phyloP scores from a whole-genome alignment of 2,113 vertebrate genomes.

The Neodontobutis hainanensis region DNA sequence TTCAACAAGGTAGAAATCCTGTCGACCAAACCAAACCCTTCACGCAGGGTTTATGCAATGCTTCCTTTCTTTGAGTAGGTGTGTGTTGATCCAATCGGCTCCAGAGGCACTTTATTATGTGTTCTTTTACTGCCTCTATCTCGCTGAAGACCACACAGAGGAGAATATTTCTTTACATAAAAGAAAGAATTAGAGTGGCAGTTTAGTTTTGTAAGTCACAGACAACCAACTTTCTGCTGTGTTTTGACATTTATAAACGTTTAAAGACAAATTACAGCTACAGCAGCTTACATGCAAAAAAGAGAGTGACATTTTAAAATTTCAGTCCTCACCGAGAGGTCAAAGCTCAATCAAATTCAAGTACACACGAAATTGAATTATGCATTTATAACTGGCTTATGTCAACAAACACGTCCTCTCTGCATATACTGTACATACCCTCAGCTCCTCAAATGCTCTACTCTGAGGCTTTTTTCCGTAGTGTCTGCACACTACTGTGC shows the following conservation, averaged over 20 bases:
- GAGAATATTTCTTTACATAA: too few species aligned
- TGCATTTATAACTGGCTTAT: constrained; percentile 21
- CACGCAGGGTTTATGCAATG: too few species aligned
- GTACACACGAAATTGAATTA: not conserved
- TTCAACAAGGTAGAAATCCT: too few species aligned
- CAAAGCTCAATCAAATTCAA: constrained; percentile 7
- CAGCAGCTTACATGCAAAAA: not conserved
- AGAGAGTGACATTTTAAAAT: not conserved
- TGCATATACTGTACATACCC: constrained; percentile 21
- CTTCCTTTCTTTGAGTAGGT: too few species aligned
- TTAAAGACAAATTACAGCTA: not conserved
- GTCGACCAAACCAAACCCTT: too few species aligned
- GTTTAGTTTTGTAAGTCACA: not conserved
- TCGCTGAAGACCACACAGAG: too few species aligned
- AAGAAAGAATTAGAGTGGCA: too few species aligned
- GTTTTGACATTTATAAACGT: not conserved
- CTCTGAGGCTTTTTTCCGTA: constrained; percentile 26
- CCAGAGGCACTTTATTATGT: too few species aligned
- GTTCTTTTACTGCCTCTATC: too few species aligned
- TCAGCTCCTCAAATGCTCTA: constrained; percentile 40
- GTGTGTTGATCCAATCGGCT: too few species aligned
- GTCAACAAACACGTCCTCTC: constrained; percentile 41
- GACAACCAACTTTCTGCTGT: not conserved
- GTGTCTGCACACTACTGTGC: constrained; percentile 48
- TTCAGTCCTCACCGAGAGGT: not conserved